Conservation (phyloP, 2,113 vertebrate species). For the Leuciscus idus region DNA sequence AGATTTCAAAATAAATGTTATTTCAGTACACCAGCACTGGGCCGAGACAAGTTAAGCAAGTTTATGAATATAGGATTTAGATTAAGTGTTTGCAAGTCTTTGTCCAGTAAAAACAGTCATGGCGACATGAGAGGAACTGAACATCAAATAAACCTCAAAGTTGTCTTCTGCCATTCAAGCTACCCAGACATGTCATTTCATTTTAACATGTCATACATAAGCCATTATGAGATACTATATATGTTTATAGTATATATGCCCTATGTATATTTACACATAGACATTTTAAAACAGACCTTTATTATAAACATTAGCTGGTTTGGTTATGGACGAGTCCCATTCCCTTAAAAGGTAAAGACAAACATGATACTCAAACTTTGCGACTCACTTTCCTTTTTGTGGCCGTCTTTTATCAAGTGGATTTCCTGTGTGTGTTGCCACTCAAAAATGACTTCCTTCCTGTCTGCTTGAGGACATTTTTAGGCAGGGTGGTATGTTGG, state of each 20-base stretch:
- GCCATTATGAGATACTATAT: slow-evolving; percentile 48
- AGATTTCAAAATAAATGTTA: not conserved
- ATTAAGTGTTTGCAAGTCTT: not conserved
- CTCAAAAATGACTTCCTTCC: slow-evolving; percentile 81
- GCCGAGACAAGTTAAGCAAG: not conserved
- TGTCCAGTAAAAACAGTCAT: slow-evolving; percentile 44
- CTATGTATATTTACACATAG: slow-evolving; percentile 28
- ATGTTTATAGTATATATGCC: no score
- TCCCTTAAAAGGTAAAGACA: slow-evolving; percentile 75
- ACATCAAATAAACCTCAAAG: slow-evolving; percentile 63
- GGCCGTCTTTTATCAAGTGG: slow-evolving; percentile 66
- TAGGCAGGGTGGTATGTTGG: slow-evolving; percentile 72
- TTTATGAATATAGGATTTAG: not conserved
- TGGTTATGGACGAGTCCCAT: slow-evolving; percentile 38
- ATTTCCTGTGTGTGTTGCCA: slow-evolving; percentile 68
- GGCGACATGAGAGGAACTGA: not conserved
- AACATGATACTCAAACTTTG: slow-evolving; percentile 59
- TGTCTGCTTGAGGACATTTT: slow-evolving; percentile 71
- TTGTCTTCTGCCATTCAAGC: slow-evolving; percentile 64
- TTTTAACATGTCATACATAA: slow-evolving; percentile 57
- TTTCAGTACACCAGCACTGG: not conserved
- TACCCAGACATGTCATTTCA: slow-evolving; percentile 53
- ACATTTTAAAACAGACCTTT: slow-evolving; percentile 57
- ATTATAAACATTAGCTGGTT: slow-evolving; percentile 37
- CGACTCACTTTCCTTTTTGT: slow-evolving; percentile 60